Conservation (phyloP, 2,113 vertebrate species). For the Syngnathus typhle region DNA sequence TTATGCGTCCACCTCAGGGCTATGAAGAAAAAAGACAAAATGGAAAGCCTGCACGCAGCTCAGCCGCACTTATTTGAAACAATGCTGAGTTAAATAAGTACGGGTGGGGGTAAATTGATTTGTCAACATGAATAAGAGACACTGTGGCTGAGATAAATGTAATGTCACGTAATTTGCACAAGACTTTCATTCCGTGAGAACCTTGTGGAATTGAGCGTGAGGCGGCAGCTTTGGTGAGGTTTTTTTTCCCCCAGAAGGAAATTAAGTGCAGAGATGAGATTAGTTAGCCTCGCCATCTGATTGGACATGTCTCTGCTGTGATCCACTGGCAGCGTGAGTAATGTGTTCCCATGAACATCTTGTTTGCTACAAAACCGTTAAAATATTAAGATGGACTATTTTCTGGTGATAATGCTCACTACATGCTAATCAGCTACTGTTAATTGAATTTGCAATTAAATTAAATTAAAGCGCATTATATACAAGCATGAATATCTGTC, state of each 20-base stretch:
- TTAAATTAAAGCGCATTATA: no score
- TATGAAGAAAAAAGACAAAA: constrained; percentile 9
- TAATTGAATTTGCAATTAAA: not conserved
- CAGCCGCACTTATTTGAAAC: constrained; percentile 12
- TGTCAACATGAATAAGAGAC: constrained; percentile 31
- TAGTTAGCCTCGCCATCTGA: constrained; percentile 47
- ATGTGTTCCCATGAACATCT: constrained; percentile 9
- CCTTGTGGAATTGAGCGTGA: constrained; percentile 42
- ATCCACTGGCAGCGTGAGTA: constrained; percentile 23
- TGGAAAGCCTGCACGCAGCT: not conserved
- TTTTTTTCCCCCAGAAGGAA: constrained; percentile 42
- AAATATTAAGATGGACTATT: not conserved
- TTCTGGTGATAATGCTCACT: not conserved
- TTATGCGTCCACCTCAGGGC: not conserved
- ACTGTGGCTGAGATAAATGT: constrained; percentile 28
- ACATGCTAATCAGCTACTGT: not conserved
- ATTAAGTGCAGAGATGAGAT: constrained; percentile 56
- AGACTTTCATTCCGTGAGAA: constrained; percentile 48
- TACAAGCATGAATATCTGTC: no score
- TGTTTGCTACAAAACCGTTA: not conserved
- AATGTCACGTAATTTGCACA: constrained; percentile 49
- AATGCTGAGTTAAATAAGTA: constrained; percentile 30
- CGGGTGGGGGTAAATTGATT: constrained; percentile 25
- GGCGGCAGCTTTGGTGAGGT: constrained; percentile 19
- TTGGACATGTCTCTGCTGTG: constrained; percentile 46